Evolutionary conservation across 2,113 vertebrate species (phyloP).

Genomic region (Turdus rufiventris): DNA sequence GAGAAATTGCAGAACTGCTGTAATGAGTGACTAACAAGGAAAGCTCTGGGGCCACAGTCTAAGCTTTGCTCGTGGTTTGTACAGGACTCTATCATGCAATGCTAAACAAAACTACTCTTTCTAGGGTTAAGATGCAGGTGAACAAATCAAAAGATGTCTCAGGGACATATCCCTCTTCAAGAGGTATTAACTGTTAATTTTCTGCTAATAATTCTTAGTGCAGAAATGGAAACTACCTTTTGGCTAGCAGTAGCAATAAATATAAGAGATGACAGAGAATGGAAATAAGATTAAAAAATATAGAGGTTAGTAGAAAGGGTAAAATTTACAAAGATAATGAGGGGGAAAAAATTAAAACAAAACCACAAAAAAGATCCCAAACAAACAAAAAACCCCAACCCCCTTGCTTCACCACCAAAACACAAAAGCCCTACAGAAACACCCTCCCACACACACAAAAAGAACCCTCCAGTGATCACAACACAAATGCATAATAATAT

Average conservation of each 20-base stretch:
- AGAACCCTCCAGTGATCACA: neutral
- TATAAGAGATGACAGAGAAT: neutral
- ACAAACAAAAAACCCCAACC: neutral
- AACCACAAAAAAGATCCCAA: accelerated
- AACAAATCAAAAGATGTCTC: neutral
- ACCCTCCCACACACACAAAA: too few relatives aligned
- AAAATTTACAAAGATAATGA: neutral
- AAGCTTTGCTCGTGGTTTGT: neutral
- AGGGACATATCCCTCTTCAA: neutral
- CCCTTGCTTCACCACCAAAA: accelerated
- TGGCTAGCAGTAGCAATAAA: neutral
- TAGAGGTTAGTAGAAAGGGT: neutral
- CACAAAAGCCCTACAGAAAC: neutral
- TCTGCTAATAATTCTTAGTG: neutral
- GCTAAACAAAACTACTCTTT: neutral
- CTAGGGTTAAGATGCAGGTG: neutral
- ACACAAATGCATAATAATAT: neutral
- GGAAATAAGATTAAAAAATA: neutral
- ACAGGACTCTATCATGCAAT: accelerated
- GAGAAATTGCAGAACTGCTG: too few relatives aligned
- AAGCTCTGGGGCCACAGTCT: neutral
- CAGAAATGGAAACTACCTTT: neutral
- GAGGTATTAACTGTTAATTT: neutral
- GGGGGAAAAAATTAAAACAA: neutral
- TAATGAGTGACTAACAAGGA: neutral